phyloP scores from a whole-genome alignment of 2,797 vertebrate genomes.

The Bucorvus abyssinicus region DNA sequence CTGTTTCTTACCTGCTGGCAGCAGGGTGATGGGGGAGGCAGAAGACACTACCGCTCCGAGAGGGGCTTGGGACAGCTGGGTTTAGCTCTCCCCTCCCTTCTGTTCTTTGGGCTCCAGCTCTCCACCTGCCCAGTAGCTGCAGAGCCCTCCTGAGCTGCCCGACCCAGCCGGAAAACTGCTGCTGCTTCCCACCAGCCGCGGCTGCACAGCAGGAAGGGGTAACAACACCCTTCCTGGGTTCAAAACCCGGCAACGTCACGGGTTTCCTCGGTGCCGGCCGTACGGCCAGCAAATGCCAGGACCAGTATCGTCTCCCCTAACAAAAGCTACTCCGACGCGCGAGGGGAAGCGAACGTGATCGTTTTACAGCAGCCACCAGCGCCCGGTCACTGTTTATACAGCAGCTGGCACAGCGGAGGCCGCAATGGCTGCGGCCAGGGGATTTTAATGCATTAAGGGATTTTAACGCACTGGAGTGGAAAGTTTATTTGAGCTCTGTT shows the following conservation, averaged over 20 bases:
- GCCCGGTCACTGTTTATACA: constrained; percentile 30
- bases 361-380: constrained; percentile 35
- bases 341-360: background rate
- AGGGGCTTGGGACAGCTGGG: background rate
- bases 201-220: background rate
- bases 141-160: background rate
- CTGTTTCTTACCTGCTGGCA: constrained; percentile 7
- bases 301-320: constrained; percentile 17
- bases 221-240: background rate
- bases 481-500: constrained; percentile 47
- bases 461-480: constrained; percentile 47
- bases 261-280: background rate
- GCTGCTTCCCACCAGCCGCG: background rate
- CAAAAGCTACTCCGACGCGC: constrained; percentile 10
- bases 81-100: background rate
- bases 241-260: background rate
- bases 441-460: constrained; percentile 36
- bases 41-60: background rate
- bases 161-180: background rate
- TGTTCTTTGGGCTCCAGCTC: background rate
- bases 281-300: background rate
- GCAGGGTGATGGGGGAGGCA: background rate
- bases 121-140: background rate
- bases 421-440: background rate
- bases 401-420: constrained; percentile 20